These are phyloP conservation scores for Ligdia adustata DNA, from an alignment of 2,888 invertebrate species.

Conservation along the genomic window DNA sequence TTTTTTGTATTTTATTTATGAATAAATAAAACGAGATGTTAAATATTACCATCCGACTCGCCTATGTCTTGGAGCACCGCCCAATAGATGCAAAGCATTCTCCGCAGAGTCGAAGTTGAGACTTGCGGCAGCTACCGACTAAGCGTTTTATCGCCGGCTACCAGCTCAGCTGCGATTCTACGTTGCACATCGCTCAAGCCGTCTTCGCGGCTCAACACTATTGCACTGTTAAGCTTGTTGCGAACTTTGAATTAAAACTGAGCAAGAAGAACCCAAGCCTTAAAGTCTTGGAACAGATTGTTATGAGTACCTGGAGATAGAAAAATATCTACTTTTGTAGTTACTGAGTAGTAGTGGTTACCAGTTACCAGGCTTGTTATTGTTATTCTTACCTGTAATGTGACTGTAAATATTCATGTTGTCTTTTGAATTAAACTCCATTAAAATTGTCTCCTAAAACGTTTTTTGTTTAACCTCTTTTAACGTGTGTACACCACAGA, in stretches of 20 bases:
- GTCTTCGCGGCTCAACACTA: conserved; percentile 23
- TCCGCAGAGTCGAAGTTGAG: conserved; percentile 53
- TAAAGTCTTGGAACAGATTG: not conserved
- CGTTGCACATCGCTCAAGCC: conserved; percentile 30
- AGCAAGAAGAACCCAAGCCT: conserved; percentile 5
- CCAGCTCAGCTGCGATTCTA: conserved; percentile 52
- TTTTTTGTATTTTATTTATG: too few relatives aligned
- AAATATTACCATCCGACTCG: too few relatives aligned
- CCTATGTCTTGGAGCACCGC: conserved; percentile 17
- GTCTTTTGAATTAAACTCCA: too few relatives aligned
- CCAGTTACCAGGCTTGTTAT: too few relatives aligned
- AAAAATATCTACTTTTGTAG: not conserved
- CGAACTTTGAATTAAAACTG: conserved; percentile 35
- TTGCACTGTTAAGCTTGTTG: conserved; percentile 18
- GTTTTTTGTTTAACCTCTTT: too few relatives aligned
- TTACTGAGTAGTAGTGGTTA: too few relatives aligned
- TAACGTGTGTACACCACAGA: too few relatives aligned
- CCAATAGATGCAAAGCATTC: conserved; percentile 32
- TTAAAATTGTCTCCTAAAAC: too few relatives aligned
- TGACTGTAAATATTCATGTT: not conserved
- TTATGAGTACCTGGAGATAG: too few relatives aligned
- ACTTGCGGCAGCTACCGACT: conserved; percentile 64
- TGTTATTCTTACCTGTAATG: not conserved
- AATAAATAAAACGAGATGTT: too few relatives aligned
- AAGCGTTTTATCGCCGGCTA: conserved; percentile 76